Percentiles rank a stretch among this genome's conserved stretches.
Evolutionary conservation across 2,113 vertebrate genomes (phyloP).

Genomic region (Monarcha castaneiventris): DNA sequence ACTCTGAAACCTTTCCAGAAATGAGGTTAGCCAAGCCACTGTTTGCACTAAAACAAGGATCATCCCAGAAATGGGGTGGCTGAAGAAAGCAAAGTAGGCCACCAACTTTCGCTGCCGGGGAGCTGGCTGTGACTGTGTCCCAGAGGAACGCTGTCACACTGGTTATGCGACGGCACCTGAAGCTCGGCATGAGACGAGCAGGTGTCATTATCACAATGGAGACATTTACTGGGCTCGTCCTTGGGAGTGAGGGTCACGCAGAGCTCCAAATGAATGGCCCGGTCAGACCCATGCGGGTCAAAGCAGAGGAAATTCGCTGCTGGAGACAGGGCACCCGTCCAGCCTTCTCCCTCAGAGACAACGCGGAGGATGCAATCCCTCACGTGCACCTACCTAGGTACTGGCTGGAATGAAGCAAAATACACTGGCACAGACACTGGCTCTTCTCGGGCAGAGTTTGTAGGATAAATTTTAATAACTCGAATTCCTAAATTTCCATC

Average conservation of each 20-base stretch:
- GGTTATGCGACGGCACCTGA: neutral
- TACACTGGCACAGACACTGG: rapidly evolving
- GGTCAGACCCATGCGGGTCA: neutral
- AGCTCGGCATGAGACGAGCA: neutral
- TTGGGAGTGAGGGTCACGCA: neutral
- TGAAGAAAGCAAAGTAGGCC: neutral
- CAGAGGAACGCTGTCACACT: neutral
- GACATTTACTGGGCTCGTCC: neutral
- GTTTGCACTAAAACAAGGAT: neutral
- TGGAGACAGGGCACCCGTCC: neutral
- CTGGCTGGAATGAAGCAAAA: neutral
- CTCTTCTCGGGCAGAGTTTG: neutral
- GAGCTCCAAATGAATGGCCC: neutral
- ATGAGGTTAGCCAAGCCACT: neutral
- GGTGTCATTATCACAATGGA: neutral
- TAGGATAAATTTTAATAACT: neutral
- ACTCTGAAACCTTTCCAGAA: neutral
- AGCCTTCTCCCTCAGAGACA: neutral
- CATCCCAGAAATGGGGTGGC: neutral
- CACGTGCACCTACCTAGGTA: rapidly evolving
- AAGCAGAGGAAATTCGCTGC: neutral
- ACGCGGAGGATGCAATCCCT: rapidly evolving
- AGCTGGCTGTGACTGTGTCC: neutral
- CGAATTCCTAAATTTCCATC: neutral
- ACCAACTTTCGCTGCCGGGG: neutral